Base-by-base conservation (phyloP, 2,888 invertebrate genomes). In the Cephus runcator region DNA sequence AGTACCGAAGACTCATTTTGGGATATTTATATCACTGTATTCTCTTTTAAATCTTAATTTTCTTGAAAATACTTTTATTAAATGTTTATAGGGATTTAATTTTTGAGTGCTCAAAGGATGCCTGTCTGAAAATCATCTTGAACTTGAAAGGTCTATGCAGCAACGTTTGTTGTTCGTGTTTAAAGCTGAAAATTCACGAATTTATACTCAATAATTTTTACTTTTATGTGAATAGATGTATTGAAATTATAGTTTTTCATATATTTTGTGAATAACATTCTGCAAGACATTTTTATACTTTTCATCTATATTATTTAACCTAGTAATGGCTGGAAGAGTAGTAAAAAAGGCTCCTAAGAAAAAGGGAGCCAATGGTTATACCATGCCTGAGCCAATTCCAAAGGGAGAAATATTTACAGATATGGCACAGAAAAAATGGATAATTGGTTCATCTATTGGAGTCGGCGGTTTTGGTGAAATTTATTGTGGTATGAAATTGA, bases 401-500 rank as follows among this genome's bases (percentile, higher is more conserved):
- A 89, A 92, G 75, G 98, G 98, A 11, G 96, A 96, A 91, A 92
- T 97, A 77, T 92, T 99, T 69, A 93, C 93, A 69, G 98, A 98
- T 92, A 90, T 95, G 56, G 91, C 92, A 15, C 97, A 97, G 89
- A 95, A 95, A 82, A 93, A 95, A 89, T 99, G 98, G 98, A 94
- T 94, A 83, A 93, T 98, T 79, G 98, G 98, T 0, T 94, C 95
- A 23, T 96, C 98, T 0, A 97, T 98, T 80, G 98, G 98, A 0
- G 93, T 95, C 78, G 98, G 98, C 0, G 98, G 98, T 15, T 98
- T 98, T 91, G 98, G 98, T 1, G 97, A 97, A 90, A 98, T 98
- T 86, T 98, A 98, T 91, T 94, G 96, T 0, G 97, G 97, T 71
- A 95, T 95, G 91, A 94, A 93, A 77, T 92, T 92, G 69, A 35